phyloP scores from a whole-genome alignment of 2,888 invertebrate genomes.

The Tigriopus californicus region DNA sequence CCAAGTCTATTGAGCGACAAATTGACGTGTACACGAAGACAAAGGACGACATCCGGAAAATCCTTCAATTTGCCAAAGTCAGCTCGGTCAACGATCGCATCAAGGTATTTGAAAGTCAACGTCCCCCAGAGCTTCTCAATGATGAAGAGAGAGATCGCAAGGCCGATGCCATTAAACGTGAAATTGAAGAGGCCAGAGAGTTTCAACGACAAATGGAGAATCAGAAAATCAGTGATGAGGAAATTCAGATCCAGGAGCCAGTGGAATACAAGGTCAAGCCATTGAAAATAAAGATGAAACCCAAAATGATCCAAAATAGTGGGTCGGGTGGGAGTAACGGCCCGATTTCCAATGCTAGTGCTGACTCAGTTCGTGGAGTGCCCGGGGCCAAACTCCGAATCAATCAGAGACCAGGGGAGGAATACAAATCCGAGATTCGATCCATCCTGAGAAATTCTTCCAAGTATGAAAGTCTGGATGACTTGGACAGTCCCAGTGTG shows the following conservation, averaged over 20 bases:
- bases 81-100: conserved; percentile 12
- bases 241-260: conserved; percentile 2
- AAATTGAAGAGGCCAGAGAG: conserved; percentile 8
- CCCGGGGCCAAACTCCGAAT: conserved; percentile 5
- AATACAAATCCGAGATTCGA: neutral
- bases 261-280: conserved; percentile 8
- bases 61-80: conserved; percentile 7
- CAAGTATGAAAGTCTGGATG: no score
- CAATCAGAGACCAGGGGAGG: conserved; percentile 4
- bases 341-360: no score
- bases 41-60: conserved; percentile 13
- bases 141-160: neutral
- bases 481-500: no score
- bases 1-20: conserved; percentile 9
- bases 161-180: conserved; percentile 12
- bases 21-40: conserved; percentile 11
- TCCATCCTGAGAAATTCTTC: neutral
- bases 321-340: neutral
- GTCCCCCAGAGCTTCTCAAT: neutral
- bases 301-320: neutral
- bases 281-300: conserved; percentile 6
- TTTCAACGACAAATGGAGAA: neutral
- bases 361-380: no score
- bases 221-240: neutral
- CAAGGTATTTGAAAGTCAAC: conserved; percentile 5